Evolutionary conservation across 1,140 invertebrate species (phyloP).

Genomic region (Drosophila kikkawai): DNA sequence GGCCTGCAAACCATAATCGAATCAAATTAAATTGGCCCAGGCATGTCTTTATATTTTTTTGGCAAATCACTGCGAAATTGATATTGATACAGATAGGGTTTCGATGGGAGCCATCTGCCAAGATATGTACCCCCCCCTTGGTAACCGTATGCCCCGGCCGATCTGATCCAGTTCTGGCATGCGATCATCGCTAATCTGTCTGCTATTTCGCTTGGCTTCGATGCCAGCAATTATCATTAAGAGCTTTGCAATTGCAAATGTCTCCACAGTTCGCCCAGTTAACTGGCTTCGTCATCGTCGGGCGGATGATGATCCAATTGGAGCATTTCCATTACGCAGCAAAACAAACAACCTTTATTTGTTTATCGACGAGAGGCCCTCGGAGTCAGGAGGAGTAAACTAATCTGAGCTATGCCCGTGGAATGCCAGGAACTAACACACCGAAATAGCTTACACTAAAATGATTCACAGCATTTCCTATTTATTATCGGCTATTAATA

Average conservation of each 20-base stretch:
- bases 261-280: not conserved
- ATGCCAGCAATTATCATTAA: conserved; percentile 42
- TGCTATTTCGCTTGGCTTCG: conserved; percentile 63
- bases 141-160: not conserved
- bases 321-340: conserved; percentile 5
- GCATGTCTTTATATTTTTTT: conserved; percentile 24
- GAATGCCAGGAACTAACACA: conserved; percentile 13
- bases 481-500: conserved; percentile 8
- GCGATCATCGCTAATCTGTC: conserved; percentile 48
- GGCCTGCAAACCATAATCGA: conserved; percentile 56
- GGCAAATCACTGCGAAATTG: conserved; percentile 50
- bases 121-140: conserved; percentile 26
- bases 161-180: conserved; percentile 1
- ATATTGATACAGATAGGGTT: conserved; percentile 18
- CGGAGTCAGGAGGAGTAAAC: not conserved
- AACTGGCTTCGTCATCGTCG: conserved; percentile 14
- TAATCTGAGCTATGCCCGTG: not conserved
- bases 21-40: conserved; percentile 34
- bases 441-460: not conserved
- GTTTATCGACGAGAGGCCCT: conserved; percentile 11
- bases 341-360: conserved; percentile 28
- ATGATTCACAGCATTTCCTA: conserved; percentile 22
- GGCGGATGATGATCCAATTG: conserved; percentile 23
- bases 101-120: conserved; percentile 4
- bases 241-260: conserved; percentile 29